Evolutionary conservation across 23 tunicate species (phyloP).

Genomic region (Ciona savignyi): DNA sequence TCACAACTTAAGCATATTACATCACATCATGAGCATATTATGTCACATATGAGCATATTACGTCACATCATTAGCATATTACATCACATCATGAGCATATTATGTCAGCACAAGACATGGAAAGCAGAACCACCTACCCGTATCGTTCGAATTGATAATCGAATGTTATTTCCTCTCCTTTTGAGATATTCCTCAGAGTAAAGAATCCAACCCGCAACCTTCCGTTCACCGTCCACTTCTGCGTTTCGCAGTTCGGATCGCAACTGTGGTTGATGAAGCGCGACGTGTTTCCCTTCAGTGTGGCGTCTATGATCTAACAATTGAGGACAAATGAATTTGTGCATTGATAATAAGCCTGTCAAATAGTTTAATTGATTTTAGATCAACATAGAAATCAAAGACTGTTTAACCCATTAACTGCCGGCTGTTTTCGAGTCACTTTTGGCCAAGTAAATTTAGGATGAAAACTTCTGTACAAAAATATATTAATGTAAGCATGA

Average conservation of each 20-base stretch:
- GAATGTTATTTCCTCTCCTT: conserved; percentile 91
- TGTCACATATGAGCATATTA: no score
- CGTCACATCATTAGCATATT: no score
- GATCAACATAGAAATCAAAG: no score
- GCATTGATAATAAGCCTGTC: neutral
- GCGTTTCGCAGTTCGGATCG: conserved; percentile 96
- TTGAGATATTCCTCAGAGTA: conserved; percentile 27
- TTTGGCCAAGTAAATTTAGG: no score
- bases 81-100: no score
- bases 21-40: no score
- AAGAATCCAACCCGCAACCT: conserved; percentile 80
- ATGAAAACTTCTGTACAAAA: no score
- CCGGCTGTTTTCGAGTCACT: neutral
- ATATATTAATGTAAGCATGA: neutral
- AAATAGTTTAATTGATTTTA: no score
- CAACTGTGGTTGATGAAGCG: conserved; percentile 96
- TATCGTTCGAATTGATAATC: conserved; percentile 91
- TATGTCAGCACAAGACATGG: no score
- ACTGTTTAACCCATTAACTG: no score
- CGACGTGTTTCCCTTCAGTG: conserved; percentile 69
- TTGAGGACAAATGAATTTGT: neutral
- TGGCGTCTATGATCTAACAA: conserved; percentile 68
- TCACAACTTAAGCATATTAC: no score
- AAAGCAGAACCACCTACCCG: conserved; percentile 43
- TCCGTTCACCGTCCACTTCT: conserved; percentile 98